These are phyloP conservation scores for Peribatodes rhomboidaria DNA, from an alignment of 2,888 invertebrate genomes.

Conservation along the genomic window DNA sequence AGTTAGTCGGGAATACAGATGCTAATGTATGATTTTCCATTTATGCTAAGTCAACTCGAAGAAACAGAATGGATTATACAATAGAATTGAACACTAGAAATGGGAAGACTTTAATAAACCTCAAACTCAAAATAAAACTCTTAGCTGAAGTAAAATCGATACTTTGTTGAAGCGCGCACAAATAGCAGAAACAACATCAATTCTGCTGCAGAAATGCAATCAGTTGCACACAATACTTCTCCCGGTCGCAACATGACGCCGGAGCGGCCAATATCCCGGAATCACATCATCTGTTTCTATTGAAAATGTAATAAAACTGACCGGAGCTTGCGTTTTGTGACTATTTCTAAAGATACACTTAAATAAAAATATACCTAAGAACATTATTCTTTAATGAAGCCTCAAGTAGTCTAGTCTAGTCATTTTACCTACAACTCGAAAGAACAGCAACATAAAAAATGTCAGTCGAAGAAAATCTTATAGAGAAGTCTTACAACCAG, in stretches of 20 bases:
- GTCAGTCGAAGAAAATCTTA: too few species aligned
- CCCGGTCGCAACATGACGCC: conserved; percentile 48
- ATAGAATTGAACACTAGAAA: too few species aligned
- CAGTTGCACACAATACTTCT: conserved; percentile 58
- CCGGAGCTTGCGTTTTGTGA: conserved; percentile 21
- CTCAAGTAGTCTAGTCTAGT: too few species aligned
- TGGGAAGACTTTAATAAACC: background rate
- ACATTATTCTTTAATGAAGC: too few species aligned
- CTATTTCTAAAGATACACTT: background rate
- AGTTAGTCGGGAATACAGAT: too few species aligned
- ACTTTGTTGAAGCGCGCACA: conserved; percentile 48
- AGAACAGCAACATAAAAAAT: too few species aligned
- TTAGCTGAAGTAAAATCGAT: conserved; percentile 36
- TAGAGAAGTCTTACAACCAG: too few species aligned
- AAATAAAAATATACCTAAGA: too few species aligned
- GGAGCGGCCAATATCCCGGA: conserved; percentile 55
- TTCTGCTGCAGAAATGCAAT: conserved; percentile 56
- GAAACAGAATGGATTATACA: too few species aligned
- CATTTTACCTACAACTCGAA: too few species aligned
- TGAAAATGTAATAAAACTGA: conserved; percentile 64
- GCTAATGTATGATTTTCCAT: too few species aligned
- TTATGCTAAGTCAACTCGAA: too few species aligned
- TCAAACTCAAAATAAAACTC: conserved; percentile 33
- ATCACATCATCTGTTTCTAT: conserved; percentile 61
- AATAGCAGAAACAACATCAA: conserved; percentile 55